phyloP scores from a whole-genome alignment of 2,888 invertebrate genomes.

The Clunio marinus region DNA sequence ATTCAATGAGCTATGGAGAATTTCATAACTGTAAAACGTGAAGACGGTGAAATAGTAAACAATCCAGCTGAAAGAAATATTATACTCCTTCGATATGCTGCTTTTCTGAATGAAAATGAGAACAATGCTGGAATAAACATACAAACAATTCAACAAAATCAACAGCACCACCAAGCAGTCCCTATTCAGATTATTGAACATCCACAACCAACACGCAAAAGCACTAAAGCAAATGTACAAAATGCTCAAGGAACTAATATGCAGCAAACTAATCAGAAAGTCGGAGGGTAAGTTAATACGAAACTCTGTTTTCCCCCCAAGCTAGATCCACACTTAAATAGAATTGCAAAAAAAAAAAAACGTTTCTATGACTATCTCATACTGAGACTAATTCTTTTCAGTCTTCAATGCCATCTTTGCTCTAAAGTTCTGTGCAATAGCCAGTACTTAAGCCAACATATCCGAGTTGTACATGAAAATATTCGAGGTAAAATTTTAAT shows the following conservation, averaged over 20 bases:
- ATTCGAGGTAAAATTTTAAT: conserved; percentile 12
- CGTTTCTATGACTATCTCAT: background rate
- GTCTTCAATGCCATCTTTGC: conserved; percentile 32
- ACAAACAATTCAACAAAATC: background rate
- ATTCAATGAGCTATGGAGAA: conserved; percentile 26
- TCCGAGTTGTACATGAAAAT: conserved; percentile 34
- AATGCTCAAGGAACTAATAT: conserved; percentile 27
- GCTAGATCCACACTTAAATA: background rate
- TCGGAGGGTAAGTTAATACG: conserved; percentile 29
- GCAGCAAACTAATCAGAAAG: conserved; percentile 32
- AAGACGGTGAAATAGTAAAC: conserved; percentile 16
- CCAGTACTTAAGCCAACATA: conserved; percentile 37
- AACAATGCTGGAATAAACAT: conserved; percentile 11
- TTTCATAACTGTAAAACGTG: conserved; percentile 25
- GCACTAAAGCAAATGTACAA: conserved; percentile 26
- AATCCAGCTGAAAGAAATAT: conserved; percentile 35
- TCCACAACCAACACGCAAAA: conserved; percentile 14
- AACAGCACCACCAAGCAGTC: background rate
- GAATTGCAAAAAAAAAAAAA: background rate
- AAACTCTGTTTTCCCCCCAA: background rate
- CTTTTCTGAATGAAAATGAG: conserved; percentile 29
- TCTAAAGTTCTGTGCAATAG: conserved; percentile 31
- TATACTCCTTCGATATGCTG: conserved; percentile 31
- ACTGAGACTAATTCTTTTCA: background rate
- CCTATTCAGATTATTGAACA: conserved; percentile 10